A percentile compares a stretch with the other conserved stretches of the same genome.
These are phyloP conservation scores for Phoxinus phoxinus DNA, from an alignment of 2,113 vertebrate species.

Conservation along the genomic window DNA sequence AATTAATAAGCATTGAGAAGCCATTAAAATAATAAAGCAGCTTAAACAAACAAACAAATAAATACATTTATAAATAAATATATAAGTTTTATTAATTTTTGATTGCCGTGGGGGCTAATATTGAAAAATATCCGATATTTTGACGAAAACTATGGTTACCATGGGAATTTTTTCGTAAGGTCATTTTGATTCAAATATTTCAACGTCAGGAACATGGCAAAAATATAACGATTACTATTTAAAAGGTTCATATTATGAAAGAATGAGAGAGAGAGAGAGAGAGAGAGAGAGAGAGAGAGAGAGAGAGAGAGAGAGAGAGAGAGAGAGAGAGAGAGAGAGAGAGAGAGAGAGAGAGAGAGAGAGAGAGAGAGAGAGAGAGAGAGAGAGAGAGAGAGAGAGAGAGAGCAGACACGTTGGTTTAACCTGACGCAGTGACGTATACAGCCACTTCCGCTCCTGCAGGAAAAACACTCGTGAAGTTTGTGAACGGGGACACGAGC, in stretches of 20 bases:
- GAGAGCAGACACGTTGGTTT: background rate
- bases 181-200: background rate
- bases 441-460: conserved; percentile 34
- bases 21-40: background rate
- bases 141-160: background rate
- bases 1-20: background rate
- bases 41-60: too few relatives aligned
- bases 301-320: too few relatives aligned
- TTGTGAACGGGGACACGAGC: conserved; percentile 34
- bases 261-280: background rate
- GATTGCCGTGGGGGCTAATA: too few relatives aligned
- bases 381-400: background rate
- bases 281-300: background rate
- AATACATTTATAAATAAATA: too few relatives aligned
- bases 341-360: background rate
- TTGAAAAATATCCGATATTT: background rate
- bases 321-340: background rate
- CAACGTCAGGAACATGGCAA: background rate
- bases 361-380: too few relatives aligned
- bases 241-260: background rate
- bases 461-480: conserved; percentile 46
- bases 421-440: conserved; percentile 30
- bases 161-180: too few relatives aligned
- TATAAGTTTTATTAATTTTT: too few relatives aligned
- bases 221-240: background rate